phyloP scores from a whole-genome alignment of 2,113 vertebrate genomes.

The Probosciger aterrimus region DNA sequence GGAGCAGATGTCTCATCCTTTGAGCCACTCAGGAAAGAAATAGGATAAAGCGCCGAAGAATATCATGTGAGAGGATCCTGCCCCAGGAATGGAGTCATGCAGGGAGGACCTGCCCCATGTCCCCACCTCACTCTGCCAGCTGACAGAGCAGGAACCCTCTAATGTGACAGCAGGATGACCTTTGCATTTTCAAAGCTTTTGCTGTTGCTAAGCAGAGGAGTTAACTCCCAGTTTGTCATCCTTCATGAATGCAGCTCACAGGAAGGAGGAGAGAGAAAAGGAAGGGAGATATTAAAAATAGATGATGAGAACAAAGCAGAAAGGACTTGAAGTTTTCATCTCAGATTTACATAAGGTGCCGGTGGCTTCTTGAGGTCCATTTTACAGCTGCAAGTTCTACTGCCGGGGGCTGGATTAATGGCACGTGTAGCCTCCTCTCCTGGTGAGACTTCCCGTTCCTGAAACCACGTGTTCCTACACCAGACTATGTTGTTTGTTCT shows the following conservation, averaged over 20 bases:
- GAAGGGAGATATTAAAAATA: slow-evolving; percentile 15
- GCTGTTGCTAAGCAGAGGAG: slow-evolving; percentile 49
- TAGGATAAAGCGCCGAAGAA: background rate
- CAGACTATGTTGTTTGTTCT: background rate
- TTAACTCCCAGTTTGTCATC: background rate
- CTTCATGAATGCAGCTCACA: background rate
- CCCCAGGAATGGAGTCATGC: background rate
- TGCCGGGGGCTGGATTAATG: background rate
- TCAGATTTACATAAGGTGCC: background rate
- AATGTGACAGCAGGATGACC: background rate
- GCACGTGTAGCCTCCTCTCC: background rate
- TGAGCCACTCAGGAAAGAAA: background rate
- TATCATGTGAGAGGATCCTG: background rate
- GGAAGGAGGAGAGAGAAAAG: background rate
- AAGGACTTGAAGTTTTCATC: background rate
- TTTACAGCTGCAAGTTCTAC: background rate
- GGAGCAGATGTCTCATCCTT: background rate
- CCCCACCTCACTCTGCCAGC: background rate
- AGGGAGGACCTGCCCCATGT: background rate
- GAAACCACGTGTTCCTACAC: background rate
- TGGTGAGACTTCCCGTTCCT: background rate
- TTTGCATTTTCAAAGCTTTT: slow-evolving; percentile 23
- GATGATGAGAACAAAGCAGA: background rate
- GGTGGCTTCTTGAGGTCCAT: background rate
- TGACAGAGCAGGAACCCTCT: background rate